These are phyloP conservation scores for Falco novaeseelandiae DNA, from an alignment of 2,797 vertebrate species.

Conservation along the genomic window DNA sequence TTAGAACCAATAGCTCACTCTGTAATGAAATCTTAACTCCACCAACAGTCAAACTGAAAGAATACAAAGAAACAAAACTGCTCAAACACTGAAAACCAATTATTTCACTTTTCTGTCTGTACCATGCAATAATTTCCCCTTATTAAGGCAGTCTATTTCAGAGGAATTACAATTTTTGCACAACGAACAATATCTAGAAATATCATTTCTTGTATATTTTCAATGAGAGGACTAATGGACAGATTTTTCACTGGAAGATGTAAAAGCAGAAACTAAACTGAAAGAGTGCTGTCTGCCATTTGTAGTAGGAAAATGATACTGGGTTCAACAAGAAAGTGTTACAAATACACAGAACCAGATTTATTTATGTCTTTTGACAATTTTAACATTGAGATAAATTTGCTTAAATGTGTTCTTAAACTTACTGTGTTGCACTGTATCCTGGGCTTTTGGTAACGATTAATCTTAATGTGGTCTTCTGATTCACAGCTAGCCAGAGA, in stretches of 20 bases:
- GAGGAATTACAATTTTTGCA: not conserved
- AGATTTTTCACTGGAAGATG: not conserved
- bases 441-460: not conserved
- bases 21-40: not conserved
- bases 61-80: not conserved
- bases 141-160: constrained; percentile 18
- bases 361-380: not conserved
- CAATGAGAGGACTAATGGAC: not conserved
- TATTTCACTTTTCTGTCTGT: not conserved
- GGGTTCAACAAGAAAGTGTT: not conserved
- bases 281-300: not conserved
- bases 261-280: not conserved
- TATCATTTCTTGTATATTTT: not conserved
- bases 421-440: not conserved
- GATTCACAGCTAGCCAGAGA: not conserved
- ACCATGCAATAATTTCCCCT: not conserved
- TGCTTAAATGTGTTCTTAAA: not conserved
- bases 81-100: not conserved
- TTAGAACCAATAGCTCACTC: not conserved
- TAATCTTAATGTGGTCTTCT: not conserved
- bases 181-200: not conserved
- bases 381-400: not conserved
- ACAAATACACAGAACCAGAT: not conserved
- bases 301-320: not conserved
- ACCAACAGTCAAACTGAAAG: not conserved